Evolutionary conservation across 1,140 invertebrate genomes (phyloP), one percentile per base, ranked within the genome.

Genomic region (Drosophila funebris): DNA sequence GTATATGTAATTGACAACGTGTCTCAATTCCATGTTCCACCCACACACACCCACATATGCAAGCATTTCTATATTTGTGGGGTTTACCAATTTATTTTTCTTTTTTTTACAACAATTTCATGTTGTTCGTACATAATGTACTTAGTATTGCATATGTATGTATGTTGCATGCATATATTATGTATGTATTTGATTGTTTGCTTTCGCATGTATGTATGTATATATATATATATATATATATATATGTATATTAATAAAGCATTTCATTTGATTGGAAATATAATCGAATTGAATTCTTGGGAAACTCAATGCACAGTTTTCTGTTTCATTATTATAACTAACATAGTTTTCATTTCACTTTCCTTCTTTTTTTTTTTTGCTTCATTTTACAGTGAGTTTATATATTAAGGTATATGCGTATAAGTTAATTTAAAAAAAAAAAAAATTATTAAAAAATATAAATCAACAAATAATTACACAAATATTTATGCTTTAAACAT

Each of bases 381-480:
- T 66, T 73, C 48, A 44, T 29, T 44, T 58, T 60, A 58, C 70
- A 73, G 46, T 72, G 53, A 66, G 69, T 58, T 56, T 39, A 54
- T 43, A 41, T 52, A 50, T 43, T 69, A 63, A 63, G 39, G 58
- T 54, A 63, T 68, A 52, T 60, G 36, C 36, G 43, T 57, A 57
- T 68, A 60, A 46, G 36, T 68, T 67, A 72, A 62, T 41, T 58
- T 54, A 61, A 50, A 61, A 16, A 56, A 57, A 56, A 39, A 56
- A 44, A 62, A 54, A 46, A 11, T 8, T 9, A 44, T 33, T 22
- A 37, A 13, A 37, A 39, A 16, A 24, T 18, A 48, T 16, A 60
- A 72, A 60, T 58, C 64, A 68, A 72, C 63, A 72, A 72, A 29
- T 67, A 72, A 46, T 73, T 73, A 69, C 36, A 73, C 24, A 53